These are phyloP conservation scores for Hyperoplus immaculatus DNA, from an alignment of 2,797 vertebrate genomes.

Conservation along the genomic window DNA sequence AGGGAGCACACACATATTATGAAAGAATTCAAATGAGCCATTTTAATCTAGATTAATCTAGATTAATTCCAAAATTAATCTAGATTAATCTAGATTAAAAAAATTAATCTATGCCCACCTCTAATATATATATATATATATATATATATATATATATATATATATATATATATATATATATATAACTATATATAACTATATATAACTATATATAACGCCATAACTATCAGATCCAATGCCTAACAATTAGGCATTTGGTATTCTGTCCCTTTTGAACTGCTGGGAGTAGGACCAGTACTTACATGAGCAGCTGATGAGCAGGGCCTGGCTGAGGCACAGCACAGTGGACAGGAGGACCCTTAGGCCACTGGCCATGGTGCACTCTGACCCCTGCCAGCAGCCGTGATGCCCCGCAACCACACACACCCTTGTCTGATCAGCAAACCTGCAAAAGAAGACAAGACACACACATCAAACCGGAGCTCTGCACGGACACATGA, in stretches of 20 bases:
- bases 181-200: no score
- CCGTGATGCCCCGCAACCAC: slow-evolving; percentile 58
- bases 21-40: no score
- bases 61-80: no score
- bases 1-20: no score
- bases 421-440: slow-evolving; percentile 53
- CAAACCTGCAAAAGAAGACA: slow-evolving; percentile 75
- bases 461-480: slow-evolving; percentile 34
- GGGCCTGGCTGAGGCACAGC: slow-evolving; percentile 85
- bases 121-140: no score
- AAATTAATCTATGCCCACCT: no score
- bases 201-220: no score
- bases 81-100: no score
- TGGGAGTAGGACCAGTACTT: slow-evolving; percentile 55
- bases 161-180: no score
- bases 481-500: slow-evolving; percentile 26
- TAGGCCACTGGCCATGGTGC: slow-evolving; percentile 85
- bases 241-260: neutral
- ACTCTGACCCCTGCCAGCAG: slow-evolving; percentile 75
- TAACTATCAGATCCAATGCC: no score
- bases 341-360: slow-evolving; percentile 85
- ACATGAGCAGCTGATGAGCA: slow-evolving; percentile 84
- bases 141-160: no score
- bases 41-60: no score
- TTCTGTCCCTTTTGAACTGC: neutral